A percentile compares a stretch with the other conserved stretches of the same genome.
Conservation (phyloP, 2,797 vertebrate species). For the Clarias platycephalus region DNA sequence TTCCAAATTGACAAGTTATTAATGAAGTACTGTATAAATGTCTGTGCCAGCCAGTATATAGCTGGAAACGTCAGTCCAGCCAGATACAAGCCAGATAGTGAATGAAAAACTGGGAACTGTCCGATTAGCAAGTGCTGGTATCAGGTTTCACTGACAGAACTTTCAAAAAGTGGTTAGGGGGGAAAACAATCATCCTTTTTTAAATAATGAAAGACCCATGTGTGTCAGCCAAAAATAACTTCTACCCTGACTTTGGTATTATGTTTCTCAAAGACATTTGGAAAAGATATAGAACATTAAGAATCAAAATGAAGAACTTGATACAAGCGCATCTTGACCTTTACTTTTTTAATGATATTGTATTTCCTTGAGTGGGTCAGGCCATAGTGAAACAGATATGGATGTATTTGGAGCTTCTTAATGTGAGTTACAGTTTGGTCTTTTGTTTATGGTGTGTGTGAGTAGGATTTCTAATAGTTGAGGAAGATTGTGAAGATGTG, state of each 20-base stretch:
- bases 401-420: neutral
- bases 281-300: slow-evolving; percentile 14
- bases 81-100: neutral
- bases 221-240: slow-evolving; percentile 28
- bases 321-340: neutral
- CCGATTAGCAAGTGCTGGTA: slow-evolving; percentile 20
- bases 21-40: neutral
- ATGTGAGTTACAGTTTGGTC: neutral
- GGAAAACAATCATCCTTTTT: slow-evolving; percentile 26
- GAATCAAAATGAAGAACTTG: slow-evolving; percentile 13
- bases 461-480: neutral
- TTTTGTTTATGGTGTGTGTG: neutral
- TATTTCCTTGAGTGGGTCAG: neutral
- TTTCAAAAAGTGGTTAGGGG: neutral
- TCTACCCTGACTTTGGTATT: slow-evolving; percentile 15
- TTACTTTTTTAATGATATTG: slow-evolving; percentile 1
- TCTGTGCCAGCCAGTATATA: neutral
- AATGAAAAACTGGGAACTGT: slow-evolving; percentile 42
- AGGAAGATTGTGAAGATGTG: neutral
- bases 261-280: slow-evolving; percentile 31
- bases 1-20: neutral
- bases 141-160: slow-evolving; percentile 15
- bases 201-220: slow-evolving; percentile 25
- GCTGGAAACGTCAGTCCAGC: neutral
- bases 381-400: neutral